Evolutionary conservation across 2,888 invertebrate species (phyloP).

Genomic region (Ceriagrion tenellum): DNA sequence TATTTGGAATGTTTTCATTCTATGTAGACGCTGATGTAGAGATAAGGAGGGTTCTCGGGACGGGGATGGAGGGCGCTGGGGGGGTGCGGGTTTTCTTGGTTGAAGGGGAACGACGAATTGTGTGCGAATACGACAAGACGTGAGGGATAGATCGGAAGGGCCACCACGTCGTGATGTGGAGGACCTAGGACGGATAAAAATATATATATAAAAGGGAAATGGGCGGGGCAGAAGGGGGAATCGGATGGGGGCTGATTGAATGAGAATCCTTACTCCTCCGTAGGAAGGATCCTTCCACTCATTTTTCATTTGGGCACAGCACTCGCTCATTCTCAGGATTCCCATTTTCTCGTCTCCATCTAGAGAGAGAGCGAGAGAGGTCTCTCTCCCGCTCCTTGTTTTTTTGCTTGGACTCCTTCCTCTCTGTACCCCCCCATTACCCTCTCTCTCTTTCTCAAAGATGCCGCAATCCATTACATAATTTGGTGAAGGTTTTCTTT

Average conservation of each 20-base stretch:
- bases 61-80: not conserved
- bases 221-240: not conserved
- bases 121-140: not conserved
- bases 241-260: not conserved
- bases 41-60: not conserved
- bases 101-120: not conserved
- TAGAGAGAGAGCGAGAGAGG: not conserved
- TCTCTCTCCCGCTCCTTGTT: not conserved
- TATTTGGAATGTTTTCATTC: constrained; percentile 33
- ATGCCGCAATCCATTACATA: constrained; percentile 36
- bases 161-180: not conserved
- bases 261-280: not conserved
- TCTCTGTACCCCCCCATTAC: too few species aligned
- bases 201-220: not conserved
- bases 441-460: not conserved
- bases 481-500: not conserved
- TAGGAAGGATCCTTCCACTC: not conserved
- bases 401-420: not conserved
- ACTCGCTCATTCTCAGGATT: constrained; percentile 35
- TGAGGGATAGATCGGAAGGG: not conserved
- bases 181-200: not conserved
- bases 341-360: constrained; percentile 37
- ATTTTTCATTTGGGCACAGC: constrained; percentile 35
- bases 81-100: not conserved
- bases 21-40: constrained; percentile 14